These are phyloP conservation scores for Platichthys flesus DNA, from an alignment of 2,113 vertebrate species.

Conservation along the genomic window DNA sequence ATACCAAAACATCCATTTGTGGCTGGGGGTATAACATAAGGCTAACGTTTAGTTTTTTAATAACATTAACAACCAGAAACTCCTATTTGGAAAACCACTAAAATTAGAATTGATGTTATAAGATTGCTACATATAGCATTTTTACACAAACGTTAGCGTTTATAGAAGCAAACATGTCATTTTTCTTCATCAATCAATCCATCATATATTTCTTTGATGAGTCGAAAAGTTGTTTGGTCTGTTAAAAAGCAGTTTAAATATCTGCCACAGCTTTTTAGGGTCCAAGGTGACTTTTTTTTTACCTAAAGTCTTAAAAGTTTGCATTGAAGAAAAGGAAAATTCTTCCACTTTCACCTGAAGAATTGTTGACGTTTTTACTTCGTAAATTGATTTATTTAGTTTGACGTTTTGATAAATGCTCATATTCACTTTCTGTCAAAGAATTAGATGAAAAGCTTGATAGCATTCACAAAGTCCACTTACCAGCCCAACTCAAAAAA, in stretches of 20 bases:
- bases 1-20: slow-evolving; percentile 37
- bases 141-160: background rate
- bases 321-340: background rate
- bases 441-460: too few species aligned
- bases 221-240: too few species aligned
- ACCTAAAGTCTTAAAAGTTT: background rate
- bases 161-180: background rate
- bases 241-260: background rate
- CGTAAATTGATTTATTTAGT: background rate
- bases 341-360: background rate
- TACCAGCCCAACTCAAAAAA: background rate
- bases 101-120: too few species aligned
- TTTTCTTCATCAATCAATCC: background rate
- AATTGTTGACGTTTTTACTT: background rate
- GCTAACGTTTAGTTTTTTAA: background rate
- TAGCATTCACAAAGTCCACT: too few species aligned
- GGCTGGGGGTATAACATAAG: background rate
- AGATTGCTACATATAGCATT: too few species aligned
- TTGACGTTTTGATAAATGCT: background rate
- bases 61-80: background rate
- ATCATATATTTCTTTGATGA: background rate
- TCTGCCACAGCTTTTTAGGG: background rate
- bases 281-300: background rate
- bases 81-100: too few species aligned
- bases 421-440: too few species aligned